Evolutionary conservation across 2,888 invertebrate genomes (phyloP).

Genomic region (Trissolcus japonicus): DNA sequence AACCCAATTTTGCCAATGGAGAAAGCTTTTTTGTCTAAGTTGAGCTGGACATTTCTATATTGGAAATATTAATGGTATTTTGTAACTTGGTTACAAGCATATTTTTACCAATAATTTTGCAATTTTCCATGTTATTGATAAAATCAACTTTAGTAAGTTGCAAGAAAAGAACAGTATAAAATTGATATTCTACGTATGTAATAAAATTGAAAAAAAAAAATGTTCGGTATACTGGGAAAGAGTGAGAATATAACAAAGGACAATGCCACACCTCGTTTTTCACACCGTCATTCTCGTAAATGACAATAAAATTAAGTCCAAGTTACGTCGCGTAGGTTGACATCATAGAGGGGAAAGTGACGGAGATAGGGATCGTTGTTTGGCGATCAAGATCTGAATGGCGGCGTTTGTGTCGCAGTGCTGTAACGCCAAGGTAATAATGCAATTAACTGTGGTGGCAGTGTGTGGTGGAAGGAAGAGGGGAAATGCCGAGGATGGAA

Average conservation of each 20-base stretch:
- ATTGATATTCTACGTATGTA: no score
- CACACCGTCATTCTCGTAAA: slow-evolving; percentile 20
- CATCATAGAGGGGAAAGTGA: slow-evolving; percentile 46
- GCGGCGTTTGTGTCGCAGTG: slow-evolving; percentile 53
- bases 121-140: no score
- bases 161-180: neutral
- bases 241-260: slow-evolving; percentile 3
- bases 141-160: neutral
- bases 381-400: slow-evolving; percentile 50
- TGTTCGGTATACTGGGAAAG: no score
- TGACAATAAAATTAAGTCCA: slow-evolving; percentile 46
- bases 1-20: no score
- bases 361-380: slow-evolving; percentile 48
- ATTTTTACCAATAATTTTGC: no score
- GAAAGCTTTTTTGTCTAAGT: no score
- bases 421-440: slow-evolving; percentile 54
- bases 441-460: slow-evolving; percentile 45
- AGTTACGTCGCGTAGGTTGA: slow-evolving; percentile 29
- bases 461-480: slow-evolving; percentile 40
- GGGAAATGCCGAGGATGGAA: slow-evolving; percentile 52
- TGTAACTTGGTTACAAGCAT: no score
- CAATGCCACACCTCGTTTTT: slow-evolving; percentile 19
- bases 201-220: neutral
- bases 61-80: no score
- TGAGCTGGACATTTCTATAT: no score